Conservation (phyloP, 2,888 invertebrate species). For the Heteromurus nitidus region DNA sequence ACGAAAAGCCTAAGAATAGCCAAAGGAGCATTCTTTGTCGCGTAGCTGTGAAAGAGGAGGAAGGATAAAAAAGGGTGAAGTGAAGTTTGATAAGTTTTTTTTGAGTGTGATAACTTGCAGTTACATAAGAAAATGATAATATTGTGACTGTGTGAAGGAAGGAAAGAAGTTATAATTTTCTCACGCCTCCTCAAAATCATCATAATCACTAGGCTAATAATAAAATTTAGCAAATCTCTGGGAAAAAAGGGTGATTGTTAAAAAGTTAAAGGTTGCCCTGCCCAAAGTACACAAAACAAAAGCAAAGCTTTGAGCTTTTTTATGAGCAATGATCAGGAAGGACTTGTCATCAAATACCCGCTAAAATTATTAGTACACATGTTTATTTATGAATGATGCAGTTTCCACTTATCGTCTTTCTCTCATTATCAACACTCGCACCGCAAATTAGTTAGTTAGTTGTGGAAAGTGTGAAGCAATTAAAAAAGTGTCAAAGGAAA, state of each 20-base stretch:
- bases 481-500: conserved; percentile 29
- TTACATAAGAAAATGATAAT: no score
- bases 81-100: not conserved
- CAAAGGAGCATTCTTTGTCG: conserved; percentile 31
- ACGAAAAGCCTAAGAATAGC: not conserved
- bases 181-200: conserved; percentile 65
- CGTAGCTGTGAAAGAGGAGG: conserved; percentile 50
- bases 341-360: conserved; percentile 62
- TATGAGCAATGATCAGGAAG: conserved; percentile 34
- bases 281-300: conserved; percentile 49
- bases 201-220: conserved; percentile 68
- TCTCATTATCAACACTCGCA: conserved; percentile 17
- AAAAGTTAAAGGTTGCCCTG: no score
- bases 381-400: conserved; percentile 31
- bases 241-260: no score
- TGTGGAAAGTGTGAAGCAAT: conserved; percentile 58
- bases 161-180: conserved; percentile 61
- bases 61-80: conserved; percentile 29
- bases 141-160: conserved; percentile 40
- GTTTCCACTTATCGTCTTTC: not conserved
- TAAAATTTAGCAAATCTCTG: conserved; percentile 64
- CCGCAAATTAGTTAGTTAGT: conserved; percentile 1
- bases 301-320: no score
- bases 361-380: conserved; percentile 63
- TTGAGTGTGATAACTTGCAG: conserved; percentile 30